phyloP scores from a whole-genome alignment of 2,113 vertebrate species.

The Eupsittula cactorum region DNA sequence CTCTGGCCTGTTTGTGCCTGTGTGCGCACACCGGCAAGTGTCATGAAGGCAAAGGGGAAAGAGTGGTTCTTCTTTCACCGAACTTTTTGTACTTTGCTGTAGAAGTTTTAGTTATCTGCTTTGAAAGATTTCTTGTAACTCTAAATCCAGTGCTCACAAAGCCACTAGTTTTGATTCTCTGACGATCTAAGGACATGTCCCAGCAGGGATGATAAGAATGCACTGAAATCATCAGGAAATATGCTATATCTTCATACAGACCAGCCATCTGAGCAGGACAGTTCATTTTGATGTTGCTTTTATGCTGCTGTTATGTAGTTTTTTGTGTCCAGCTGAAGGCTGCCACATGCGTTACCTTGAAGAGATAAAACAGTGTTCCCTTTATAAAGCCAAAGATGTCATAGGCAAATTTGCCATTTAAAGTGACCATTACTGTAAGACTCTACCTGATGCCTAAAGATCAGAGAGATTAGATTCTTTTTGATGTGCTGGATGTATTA shows the following conservation, averaged over 20 bases:
- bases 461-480: background rate
- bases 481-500: background rate
- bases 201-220: background rate
- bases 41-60: background rate
- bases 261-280: background rate
- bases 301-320: background rate
- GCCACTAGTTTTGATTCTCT: background rate
- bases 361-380: background rate
- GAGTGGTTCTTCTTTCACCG: background rate
- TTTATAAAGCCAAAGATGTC: background rate
- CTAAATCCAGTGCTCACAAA: background rate
- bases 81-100: background rate
- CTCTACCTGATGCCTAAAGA: background rate
- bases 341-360: background rate
- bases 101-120: background rate
- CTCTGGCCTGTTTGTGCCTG: background rate
- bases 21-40: fast-evolving
- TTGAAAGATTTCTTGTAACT: background rate
- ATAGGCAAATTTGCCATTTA: background rate
- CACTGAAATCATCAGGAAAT: background rate
- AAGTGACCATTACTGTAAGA: background rate
- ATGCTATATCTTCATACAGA: background rate
- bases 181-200: background rate
- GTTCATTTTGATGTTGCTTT: background rate
- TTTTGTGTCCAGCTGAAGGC: background rate